A percentile compares a stretch with the other conserved stretches of the same genome.
Conservation (phyloP, 1,140 invertebrate species). For the Rhopalosiphum maidis region DNA sequence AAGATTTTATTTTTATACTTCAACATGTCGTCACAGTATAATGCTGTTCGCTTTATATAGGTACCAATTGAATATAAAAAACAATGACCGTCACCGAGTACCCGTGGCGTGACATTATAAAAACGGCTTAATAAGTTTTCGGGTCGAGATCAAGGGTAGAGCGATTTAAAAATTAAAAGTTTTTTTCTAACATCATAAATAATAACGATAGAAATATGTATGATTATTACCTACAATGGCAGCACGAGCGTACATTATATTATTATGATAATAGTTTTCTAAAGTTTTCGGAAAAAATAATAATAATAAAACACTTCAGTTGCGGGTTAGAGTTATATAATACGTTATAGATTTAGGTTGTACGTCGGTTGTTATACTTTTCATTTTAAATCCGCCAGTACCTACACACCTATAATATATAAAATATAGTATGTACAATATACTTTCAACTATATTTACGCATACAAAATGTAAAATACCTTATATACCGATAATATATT, state of each 20-base stretch:
- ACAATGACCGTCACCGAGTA: neutral
- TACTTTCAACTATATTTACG: neutral
- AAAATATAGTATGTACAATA: neutral
- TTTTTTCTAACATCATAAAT: neutral
- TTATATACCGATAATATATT: neutral
- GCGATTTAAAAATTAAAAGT: slow-evolving; percentile 2
- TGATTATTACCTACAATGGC: neutral
- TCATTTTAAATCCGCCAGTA: neutral
- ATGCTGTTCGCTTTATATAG: neutral
- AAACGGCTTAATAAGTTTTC: slow-evolving; percentile 3
- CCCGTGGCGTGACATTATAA: neutral
- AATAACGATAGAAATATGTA: neutral
- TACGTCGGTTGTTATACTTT: neutral
- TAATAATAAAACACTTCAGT: neutral
- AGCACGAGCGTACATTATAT: neutral
- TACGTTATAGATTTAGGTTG: neutral
- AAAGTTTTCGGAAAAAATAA: neutral
- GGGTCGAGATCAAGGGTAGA: neutral
- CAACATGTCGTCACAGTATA: neutral
- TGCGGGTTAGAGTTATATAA: neutral
- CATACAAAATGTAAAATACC: neutral
- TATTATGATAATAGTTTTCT: neutral
- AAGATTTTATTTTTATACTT: slow-evolving; percentile 16
- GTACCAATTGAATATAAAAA: neutral
- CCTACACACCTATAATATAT: neutral